Base-by-base conservation (phyloP, 2,113 vertebrate genomes). In the Philantomba maxwellii region DNA sequence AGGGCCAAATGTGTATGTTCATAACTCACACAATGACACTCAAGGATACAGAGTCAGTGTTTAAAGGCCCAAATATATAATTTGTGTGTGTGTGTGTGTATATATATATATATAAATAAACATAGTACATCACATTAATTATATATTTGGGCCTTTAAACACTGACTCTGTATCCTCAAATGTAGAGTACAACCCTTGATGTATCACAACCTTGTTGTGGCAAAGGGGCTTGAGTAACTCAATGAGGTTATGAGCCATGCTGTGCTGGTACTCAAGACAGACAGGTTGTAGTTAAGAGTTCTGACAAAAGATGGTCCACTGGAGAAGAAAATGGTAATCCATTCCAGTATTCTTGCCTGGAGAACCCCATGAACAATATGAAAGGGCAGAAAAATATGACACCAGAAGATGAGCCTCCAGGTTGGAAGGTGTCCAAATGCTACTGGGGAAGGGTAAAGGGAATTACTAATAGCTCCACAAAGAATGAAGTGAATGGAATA, bases 81-180 rank as follows among this genome's bases (percentile, higher is more conserved):
- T 78, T 51, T 17, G 1, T 30, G 15, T 64, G 30, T 64, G 60
- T 30, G 2, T 30, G 0, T 62, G 0, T 28, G 1, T 28, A 13
- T 62, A 39, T 23, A 30, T 62, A 7, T 62, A 11, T 36, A n/a
- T 43, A 43, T 43, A 43, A 14, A 70, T 39, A 12, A 70, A 75
- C 36, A 75, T 26, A 43, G 70, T 75, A 7, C 70, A 26, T 43
- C 39, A 75, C 21, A 75, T 75, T 26, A 43, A 14, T 43, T 75
- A 43, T 43, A 26, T 43, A 43, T 26, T 75, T 75, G 39, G 36
- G 36, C 23, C 70, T 75, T 75, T 25, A 75, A 75, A 75, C 39
- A 75, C 39, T 75, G 70, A 75, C 28, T 39, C 11, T 75, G 36
- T 75, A 75, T 26, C 36, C 23, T 75, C 1, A 0, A 43, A 75